phyloP scores from a whole-genome alignment of 2,888 invertebrate genomes.

The Lepidochitona cinerea region DNA sequence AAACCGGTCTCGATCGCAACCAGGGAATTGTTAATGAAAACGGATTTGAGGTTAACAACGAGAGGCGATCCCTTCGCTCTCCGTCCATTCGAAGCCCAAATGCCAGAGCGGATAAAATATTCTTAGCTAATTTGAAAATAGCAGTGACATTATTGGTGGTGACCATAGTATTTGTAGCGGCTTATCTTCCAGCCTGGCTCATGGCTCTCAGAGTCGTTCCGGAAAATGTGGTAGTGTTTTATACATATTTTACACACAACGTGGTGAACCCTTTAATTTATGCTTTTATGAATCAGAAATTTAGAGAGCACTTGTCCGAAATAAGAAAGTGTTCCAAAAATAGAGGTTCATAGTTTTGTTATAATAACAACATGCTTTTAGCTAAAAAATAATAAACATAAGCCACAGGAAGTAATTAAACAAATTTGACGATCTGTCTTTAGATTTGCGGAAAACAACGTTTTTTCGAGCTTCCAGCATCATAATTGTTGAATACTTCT shows the following conservation, averaged over 20 bases:
- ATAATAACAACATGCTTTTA: too few relatives aligned
- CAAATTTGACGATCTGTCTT: too few relatives aligned
- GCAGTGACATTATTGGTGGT: background rate
- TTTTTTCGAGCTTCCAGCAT: too few relatives aligned
- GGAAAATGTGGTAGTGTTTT: background rate
- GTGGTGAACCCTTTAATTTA: background rate
- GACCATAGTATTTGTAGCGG: background rate
- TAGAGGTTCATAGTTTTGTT: background rate
- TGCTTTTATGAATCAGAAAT: slow-evolving; percentile 3
- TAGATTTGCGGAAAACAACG: too few relatives aligned
- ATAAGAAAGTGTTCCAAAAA: background rate
- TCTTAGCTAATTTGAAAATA: background rate
- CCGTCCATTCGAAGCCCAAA: background rate
- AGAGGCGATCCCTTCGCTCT: background rate
- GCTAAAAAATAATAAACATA: too few relatives aligned
- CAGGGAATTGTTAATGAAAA: background rate
- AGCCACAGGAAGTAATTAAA: too few relatives aligned
- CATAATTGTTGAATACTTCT: too few relatives aligned
- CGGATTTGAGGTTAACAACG: background rate
- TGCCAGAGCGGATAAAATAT: background rate
- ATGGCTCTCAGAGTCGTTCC: background rate
- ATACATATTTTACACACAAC: background rate
- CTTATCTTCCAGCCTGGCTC: slow-evolving; percentile 5
- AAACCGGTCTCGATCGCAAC: background rate
- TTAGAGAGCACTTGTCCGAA: background rate